These are phyloP conservation scores for Machimus atricapillus DNA, from an alignment of 2,888 invertebrate species.

Conservation along the genomic window DNA sequence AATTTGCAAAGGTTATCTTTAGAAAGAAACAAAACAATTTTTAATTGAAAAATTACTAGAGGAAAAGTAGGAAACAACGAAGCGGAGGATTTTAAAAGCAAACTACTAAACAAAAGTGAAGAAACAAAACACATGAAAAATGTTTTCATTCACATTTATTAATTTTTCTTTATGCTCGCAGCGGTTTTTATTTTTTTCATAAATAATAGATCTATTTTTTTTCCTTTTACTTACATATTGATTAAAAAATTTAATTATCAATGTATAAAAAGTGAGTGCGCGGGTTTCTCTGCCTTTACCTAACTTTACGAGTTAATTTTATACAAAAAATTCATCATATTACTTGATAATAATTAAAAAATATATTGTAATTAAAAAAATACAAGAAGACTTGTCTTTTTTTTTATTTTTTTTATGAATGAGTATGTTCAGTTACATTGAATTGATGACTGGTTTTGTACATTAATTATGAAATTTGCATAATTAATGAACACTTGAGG, in stretches of 20 bases:
- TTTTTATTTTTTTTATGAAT: not conserved
- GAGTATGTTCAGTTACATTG: conserved; percentile 27
- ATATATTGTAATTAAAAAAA: not conserved
- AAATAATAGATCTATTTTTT: conserved; percentile 36
- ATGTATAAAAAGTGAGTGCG: conserved; percentile 35
- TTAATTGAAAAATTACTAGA: not conserved
- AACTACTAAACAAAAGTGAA: not conserved
- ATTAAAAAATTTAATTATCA: conserved; percentile 36
- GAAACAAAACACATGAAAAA: not conserved
- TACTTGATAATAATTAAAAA: conserved; percentile 4
- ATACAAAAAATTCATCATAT: conserved; percentile 6
- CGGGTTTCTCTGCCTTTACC: conserved; percentile 22
- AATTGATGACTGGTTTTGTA: conserved; percentile 1
- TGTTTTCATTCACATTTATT: conserved; percentile 36
- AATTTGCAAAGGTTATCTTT: too few relatives aligned
- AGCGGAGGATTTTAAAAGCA: not conserved
- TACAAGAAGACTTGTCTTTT: conserved; percentile 1
- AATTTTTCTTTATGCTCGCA: conserved; percentile 35
- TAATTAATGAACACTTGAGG: not conserved
- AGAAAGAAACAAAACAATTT: too few relatives aligned
- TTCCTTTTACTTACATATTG: conserved; percentile 35
- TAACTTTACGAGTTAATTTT: conserved; percentile 20
- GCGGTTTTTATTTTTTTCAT: conserved; percentile 30
- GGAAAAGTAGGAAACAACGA: not conserved
- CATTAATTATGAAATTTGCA: not conserved